These are phyloP conservation scores for Cephus sareptanus DNA, from an alignment of 2,888 invertebrate species.

Conservation along the genomic window DNA sequence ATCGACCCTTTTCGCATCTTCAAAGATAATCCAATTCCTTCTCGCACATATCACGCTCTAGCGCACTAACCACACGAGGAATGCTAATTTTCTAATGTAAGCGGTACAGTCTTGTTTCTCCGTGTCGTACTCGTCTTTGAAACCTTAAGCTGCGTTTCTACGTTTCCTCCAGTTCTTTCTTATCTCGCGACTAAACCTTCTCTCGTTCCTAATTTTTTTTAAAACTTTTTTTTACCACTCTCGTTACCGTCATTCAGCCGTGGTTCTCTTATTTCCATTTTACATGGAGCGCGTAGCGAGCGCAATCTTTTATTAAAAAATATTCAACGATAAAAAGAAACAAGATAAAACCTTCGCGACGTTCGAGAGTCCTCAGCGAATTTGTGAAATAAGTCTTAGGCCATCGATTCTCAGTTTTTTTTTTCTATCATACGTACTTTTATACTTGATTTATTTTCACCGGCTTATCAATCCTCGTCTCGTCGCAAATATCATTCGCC, in stretches of 20 bases:
- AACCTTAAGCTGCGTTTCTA: neutral
- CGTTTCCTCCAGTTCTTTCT: neutral
- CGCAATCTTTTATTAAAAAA: neutral
- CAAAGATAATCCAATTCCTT: neutral
- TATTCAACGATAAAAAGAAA: neutral
- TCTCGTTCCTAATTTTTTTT: neutral
- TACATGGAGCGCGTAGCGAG: neutral
- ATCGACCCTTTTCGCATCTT: constrained; percentile 1
- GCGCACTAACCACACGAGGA: neutral
- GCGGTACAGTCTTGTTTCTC: neutral
- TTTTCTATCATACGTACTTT: neutral
- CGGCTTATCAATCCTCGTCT: neutral
- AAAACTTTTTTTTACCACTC: neutral
- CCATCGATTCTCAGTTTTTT: neutral
- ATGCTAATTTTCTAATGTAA: neutral
- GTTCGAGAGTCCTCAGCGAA: neutral
- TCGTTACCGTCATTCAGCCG: neutral
- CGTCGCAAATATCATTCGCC: neutral
- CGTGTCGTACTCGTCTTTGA: neutral
- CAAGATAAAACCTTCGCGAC: neutral
- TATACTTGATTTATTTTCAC: neutral
- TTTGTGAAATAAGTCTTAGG: neutral
- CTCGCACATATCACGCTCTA: neutral
- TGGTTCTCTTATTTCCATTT: neutral
- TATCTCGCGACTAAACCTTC: neutral